phyloP scores from a whole-genome alignment of 2,113 vertebrate genomes.

The Chamaea fasciata region DNA sequence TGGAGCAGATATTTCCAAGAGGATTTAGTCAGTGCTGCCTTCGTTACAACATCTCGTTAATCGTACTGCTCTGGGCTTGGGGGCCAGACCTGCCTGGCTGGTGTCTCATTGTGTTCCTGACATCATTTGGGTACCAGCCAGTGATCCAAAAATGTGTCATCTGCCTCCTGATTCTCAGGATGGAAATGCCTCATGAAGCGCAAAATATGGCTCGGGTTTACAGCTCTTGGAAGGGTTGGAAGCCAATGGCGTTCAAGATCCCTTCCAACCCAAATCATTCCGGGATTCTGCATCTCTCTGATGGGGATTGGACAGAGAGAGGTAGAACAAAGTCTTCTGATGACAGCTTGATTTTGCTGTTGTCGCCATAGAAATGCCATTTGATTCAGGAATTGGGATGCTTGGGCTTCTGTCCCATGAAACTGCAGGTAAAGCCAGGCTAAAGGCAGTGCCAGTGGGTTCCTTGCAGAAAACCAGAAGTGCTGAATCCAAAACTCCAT shows the following conservation, averaged over 20 bases:
- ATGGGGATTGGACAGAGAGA: background rate
- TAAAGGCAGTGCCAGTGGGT: background rate
- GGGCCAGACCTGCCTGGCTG: background rate
- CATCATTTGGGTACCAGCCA: background rate
- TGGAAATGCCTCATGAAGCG: background rate
- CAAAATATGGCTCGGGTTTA: background rate
- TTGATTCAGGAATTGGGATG: background rate
- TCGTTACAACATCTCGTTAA: background rate
- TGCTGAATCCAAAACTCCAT: background rate
- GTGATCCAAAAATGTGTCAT: background rate
- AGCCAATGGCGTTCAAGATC: background rate
- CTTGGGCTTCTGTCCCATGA: accelerated
- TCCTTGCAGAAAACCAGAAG: background rate
- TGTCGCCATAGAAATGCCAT: background rate
- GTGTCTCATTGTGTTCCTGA: background rate
- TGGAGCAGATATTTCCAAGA: background rate
- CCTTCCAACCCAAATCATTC: background rate
- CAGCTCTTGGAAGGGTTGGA: background rate
- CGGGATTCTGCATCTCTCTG: background rate
- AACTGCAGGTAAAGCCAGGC: background rate
- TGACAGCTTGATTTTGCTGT: background rate
- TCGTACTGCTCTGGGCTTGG: background rate
- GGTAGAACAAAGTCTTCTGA: accelerated
- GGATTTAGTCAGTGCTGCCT: background rate
- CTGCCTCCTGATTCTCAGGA: background rate